Evolutionary conservation across 2,888 invertebrate genomes (phyloP), one percentile per base, ranked within the genome.

Genomic region (Gymnocheta viridis): DNA sequence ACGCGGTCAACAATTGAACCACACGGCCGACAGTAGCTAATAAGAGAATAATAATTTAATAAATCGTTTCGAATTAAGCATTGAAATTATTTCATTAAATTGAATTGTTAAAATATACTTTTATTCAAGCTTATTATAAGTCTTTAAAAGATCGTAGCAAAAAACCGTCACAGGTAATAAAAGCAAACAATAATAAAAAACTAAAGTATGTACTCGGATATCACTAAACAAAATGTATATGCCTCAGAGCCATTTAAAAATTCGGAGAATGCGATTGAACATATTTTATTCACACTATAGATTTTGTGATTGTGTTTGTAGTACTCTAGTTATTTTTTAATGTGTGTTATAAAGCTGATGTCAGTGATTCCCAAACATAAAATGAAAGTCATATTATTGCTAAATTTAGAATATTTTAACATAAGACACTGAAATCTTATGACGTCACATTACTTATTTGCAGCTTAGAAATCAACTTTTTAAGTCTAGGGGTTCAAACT

Each of bases 61-160:
- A 44, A 64, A 64, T 19, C 12, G 64, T 41, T 60, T 58, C 7
- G 44, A 22, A 56, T 54, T 70, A 54, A 54, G 38, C 32, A 27
- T 60, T 67, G 32, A 51, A 54, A 67, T 73, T 51, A 29, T 60
- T 58, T 62, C 67, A 67, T 67, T 77, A 58, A 77, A 70, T 19
- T 72, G 29, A 67, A 64, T 82, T 78, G 66, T 78, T 67, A 24
- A 66, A 76, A 70, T n/a, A 62, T 0, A 76, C 41, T 38, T 56
- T 58, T 69, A 47, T 41, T 64, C 6, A 35, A n/a, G n/a, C n/a
- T n/a, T n/a, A n/a, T n/a, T n/a, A n/a, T n/a, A n/a, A 1, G 41
- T 24, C 47, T n/a, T 17, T 17, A 58, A 56, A 27, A 24, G 35
- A 2, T 17, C 35, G n/a, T 7, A 41, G 22, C 29, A 67, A 72